Evolutionary conservation across 2,888 invertebrate species (phyloP).

Genomic region (Himalopsyche anomala): DNA sequence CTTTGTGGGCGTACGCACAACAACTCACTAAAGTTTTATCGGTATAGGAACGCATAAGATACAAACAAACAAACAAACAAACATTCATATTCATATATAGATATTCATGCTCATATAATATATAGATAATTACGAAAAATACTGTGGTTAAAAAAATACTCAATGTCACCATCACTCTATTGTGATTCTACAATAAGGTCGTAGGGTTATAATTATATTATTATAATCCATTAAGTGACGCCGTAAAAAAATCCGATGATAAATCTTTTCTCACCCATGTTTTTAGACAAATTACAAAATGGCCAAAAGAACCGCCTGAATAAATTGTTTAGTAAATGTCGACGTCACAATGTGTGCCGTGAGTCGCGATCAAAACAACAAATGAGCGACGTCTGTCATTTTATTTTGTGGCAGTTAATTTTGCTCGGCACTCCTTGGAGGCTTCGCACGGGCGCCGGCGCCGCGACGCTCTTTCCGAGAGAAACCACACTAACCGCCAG

Average conservation of each 20-base stretch:
- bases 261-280: neutral
- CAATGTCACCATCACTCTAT: too few relatives aligned
- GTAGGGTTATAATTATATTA: neutral
- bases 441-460: slow-evolving; percentile 31
- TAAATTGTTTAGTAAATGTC: slow-evolving; percentile 29
- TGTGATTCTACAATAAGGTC: too few relatives aligned
- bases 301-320: neutral
- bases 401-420: slow-evolving; percentile 34
- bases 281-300: neutral
- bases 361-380: slow-evolving; percentile 11
- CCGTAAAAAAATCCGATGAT: neutral
- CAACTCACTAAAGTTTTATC: too few relatives aligned
- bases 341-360: slow-evolving; percentile 8
- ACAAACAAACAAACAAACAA: too few relatives aligned
- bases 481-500: neutral
- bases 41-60: too few relatives aligned
- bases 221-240: too few relatives aligned
- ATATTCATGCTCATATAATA: too few relatives aligned
- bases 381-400: slow-evolving; percentile 34
- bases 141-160: too few relatives aligned
- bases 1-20: too few relatives aligned
- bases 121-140: too few relatives aligned
- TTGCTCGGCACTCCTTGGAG: neutral
- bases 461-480: neutral
- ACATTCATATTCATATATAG: too few relatives aligned